Base-by-base conservation (phyloP, 2,797 vertebrate species). In the Pelobates cultripes region DNA sequence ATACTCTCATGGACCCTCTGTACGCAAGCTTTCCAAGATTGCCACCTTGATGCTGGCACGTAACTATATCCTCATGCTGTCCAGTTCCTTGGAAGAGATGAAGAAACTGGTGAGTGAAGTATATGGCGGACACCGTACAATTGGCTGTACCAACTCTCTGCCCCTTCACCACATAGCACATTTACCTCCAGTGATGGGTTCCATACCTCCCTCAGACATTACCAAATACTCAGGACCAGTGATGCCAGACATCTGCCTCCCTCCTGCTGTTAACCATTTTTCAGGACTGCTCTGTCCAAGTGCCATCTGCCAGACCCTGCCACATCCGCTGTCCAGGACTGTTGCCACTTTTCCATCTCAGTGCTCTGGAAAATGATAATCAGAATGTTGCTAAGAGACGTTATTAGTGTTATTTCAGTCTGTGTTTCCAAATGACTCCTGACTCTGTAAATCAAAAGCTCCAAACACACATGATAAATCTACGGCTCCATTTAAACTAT, bases 61-160 rank as follows among this genome's bases (percentile, higher is more conserved):
- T 55, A 95, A 95, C 87, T 95, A 95, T 90, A 96, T 96, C 86
- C 92, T 96, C 60, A 95, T 95, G 94, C 90, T 95, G 80, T 94
- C 93, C 87, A 93, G 90, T 89, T 96, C 95, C 2, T 85, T 96
- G 90, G 94, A 95, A 4, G 95, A 96, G 87, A 96, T 95, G 95
- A 94, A 94, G 89, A 96, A 94, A 85, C 85, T 96, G 70, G 92
- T 95, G 13, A 92, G 92, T 0, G 94, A 96, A 2, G 92, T 95
- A 51, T 95, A 95, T 0, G 93, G 95, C 4, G 88, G 85, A 14
- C 75, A 71, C 17, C 72, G 57, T 66, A 66, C 61, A 43, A 28
- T 78, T n/a, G 17, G 43, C 47, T 68, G 80, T 63, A 5, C 68
- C 45, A 76, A 88, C 93, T 91, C 86, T 89, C 86, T 88, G 3